phyloP scores from a whole-genome alignment of 1,140 invertebrate species.

The Neodiprion lecontei region DNA sequence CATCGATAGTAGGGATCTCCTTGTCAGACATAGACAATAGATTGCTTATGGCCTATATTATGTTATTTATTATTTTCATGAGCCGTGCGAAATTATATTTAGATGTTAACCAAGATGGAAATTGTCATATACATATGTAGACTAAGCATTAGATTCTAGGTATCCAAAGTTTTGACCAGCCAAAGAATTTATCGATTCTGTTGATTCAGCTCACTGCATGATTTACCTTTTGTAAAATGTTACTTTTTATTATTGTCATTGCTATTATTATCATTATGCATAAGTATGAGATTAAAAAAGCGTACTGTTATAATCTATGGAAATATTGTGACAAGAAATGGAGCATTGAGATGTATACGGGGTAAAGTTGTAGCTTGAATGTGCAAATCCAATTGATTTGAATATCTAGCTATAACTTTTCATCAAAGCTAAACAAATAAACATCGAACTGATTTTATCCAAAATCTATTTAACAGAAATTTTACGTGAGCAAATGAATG shows the following conservation, averaged over 20 bases:
- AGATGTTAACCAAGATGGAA: background rate
- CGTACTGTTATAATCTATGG: slow-evolving; percentile 12
- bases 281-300: slow-evolving; percentile 9
- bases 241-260: background rate
- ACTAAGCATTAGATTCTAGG: slow-evolving; percentile 11
- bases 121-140: background rate
- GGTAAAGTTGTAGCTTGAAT: background rate
- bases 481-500: too few species aligned
- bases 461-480: too few species aligned
- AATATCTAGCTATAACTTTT: too few species aligned
- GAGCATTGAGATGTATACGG: background rate
- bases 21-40: background rate
- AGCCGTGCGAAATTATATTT: background rate
- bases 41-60: slow-evolving; percentile 1
- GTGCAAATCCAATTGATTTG: background rate
- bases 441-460: too few species aligned
- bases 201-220: background rate
- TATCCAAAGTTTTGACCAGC: slow-evolving; percentile 9
- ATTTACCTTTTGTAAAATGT: slow-evolving; percentile 12
- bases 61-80: background rate
- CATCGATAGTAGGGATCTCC: background rate
- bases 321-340: slow-evolving; percentile 11
- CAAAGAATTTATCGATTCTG: slow-evolving; percentile 12
- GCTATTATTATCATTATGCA: slow-evolving; percentile 8
- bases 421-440: too few species aligned